Evolutionary conservation across 2,888 invertebrate genomes (phyloP).

Genomic region (Linyphia triangularis): DNA sequence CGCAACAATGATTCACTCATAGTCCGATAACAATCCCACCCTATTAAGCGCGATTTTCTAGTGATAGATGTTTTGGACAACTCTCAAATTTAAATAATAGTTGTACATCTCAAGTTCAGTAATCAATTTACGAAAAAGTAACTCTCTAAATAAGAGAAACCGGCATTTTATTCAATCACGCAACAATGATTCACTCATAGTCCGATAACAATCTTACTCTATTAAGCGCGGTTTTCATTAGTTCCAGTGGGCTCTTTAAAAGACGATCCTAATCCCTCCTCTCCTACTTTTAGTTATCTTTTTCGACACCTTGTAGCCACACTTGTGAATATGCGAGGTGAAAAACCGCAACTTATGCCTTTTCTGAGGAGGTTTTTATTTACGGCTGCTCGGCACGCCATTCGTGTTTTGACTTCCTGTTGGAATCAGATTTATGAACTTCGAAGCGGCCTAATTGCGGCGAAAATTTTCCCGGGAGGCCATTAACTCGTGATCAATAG

Average conservation of each 20-base stretch:
- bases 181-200: no score
- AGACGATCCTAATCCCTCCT: conserved; percentile 46
- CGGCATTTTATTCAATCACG: no score
- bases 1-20: no score
- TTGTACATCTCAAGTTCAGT: no score
- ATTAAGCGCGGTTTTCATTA: background rate
- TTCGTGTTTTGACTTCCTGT: conserved; percentile 60
- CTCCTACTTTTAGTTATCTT: conserved; percentile 39
- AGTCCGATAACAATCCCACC: conserved; percentile 9
- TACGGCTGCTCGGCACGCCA: conserved; percentile 58
- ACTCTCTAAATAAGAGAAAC: no score
- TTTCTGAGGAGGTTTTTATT: conserved; percentile 51
- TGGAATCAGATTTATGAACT: conserved; percentile 37
- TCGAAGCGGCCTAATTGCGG: conserved; percentile 30
- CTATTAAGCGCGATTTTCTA: background rate
- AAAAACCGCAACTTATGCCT: conserved; percentile 38
- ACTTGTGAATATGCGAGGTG: conserved; percentile 41
- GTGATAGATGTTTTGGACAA: no score
- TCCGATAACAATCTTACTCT: conserved; percentile 10
- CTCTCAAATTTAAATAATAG: no score
- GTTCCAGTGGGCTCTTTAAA: background rate
- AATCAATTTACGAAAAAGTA: no score
- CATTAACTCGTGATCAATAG: conserved; percentile 26
- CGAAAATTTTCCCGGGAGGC: conserved; percentile 31
- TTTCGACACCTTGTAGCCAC: conserved; percentile 56